Evolutionary conservation across 2,888 invertebrate genomes (phyloP), one percentile per base, ranked within the genome.

Genomic region (Chrysolina oricalcia): DNA sequence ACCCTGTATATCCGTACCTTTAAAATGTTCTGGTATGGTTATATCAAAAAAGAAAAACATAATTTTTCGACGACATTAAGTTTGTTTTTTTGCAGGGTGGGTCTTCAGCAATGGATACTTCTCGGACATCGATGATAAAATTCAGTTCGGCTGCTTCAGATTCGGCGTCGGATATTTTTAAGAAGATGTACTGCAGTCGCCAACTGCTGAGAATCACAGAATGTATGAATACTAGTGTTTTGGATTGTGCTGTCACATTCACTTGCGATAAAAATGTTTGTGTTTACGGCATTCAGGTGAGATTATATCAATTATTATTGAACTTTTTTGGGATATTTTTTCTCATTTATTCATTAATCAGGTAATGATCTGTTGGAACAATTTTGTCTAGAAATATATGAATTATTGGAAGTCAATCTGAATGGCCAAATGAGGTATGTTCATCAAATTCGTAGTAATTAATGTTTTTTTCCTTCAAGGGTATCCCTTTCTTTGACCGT

Each of bases 201-300:
- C 91, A 92, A 56, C 90, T 94, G 68, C 88, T 93, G 15, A 92
- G 92, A 80, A 92, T 93, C 84, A 93, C 93, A 0, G 94, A 94
- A 86, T 94, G 94, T 83, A 91, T 93, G 83, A 96, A 95, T 87
- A 92, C 92, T 17, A 93, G 93, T 81, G 93, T 93, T 35, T 90
- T 95, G 65, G 95, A 96, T 87, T 94, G 94, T 85, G 93, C 93
- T 15, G 92, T 95, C 40, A 94, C 95, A 2, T 95, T 96, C 87
- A 93, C 93, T 85, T 95, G 95, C 65, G 94, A 95, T 86, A 94
- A 93, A 85, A 94, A 94, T 86, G 94, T 96, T 82, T 94, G 94
- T 85, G 91, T 95, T 64, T 91, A 93, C 80, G 96, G 94, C 43
- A 91, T 94, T 66, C 92, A 93, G 91, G 91, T 92, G 82, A 81